phyloP scores from a whole-genome alignment of 2,113 vertebrate species.

The Callocephalon fimbriatum region DNA sequence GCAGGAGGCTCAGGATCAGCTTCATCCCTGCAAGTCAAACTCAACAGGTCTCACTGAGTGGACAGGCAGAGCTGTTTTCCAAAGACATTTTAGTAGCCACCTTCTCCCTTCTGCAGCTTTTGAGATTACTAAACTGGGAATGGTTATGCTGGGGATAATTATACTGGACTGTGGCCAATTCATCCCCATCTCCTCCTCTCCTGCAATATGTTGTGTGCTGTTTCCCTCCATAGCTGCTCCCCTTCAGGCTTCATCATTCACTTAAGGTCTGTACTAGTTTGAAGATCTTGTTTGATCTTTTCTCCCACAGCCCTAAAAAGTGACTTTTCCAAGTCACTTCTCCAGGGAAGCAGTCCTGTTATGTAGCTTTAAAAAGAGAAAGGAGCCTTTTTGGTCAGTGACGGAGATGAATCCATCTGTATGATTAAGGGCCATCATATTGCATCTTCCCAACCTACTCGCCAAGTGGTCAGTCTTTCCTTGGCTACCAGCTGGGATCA shows the following conservation, averaged over 20 bases:
- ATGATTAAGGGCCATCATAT: background rate
- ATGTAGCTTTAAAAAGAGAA: background rate
- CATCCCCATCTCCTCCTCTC: background rate
- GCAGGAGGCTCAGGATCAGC: background rate
- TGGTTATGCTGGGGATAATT: background rate
- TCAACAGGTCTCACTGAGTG: background rate
- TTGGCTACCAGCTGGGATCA: background rate
- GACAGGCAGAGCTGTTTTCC: background rate
- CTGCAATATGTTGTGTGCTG: accelerated
- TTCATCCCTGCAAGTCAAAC: background rate
- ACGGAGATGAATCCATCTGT: background rate
- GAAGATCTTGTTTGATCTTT: background rate
- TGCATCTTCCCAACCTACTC: background rate
- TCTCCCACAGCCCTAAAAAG: background rate
- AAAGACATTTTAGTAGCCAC: background rate
- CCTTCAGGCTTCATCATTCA: accelerated
- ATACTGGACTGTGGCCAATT: background rate
- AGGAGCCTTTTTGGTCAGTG: background rate
- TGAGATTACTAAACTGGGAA: accelerated
- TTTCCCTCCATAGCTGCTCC: background rate
- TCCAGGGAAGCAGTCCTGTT: background rate
- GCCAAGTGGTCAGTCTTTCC: background rate
- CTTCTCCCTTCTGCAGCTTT: background rate
- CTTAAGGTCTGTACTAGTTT: accelerated
- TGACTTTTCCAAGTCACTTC: background rate